phyloP scores from a whole-genome alignment of 1,140 invertebrate genomes.

The Leptonema lineaticorne region DNA sequence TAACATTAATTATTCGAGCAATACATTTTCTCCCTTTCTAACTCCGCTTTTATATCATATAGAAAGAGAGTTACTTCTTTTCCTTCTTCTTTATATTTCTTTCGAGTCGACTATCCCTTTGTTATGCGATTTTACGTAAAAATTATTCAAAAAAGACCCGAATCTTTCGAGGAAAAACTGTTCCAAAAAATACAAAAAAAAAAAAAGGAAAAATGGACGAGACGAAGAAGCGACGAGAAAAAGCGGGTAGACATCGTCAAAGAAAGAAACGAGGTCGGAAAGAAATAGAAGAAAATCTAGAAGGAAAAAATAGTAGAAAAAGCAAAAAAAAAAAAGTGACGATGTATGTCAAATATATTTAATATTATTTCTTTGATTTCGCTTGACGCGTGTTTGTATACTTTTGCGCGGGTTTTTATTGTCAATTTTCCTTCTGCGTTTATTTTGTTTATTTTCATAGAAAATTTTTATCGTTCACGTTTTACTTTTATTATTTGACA shows the following conservation, averaged over 20 bases:
- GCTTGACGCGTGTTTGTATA: conserved; percentile 16
- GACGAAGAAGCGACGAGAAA: not conserved
- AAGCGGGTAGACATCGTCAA: not conserved
- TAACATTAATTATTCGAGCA: conserved; percentile 15
- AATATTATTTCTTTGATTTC: conserved; percentile 17
- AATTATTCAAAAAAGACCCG: not conserved
- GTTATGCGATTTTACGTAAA: conserved; percentile 14
- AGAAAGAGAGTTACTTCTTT: conserved; percentile 8
- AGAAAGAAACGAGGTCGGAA: not conserved
- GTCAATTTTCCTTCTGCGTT: too few relatives aligned
- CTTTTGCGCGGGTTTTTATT: too few relatives aligned
- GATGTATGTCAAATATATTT: conserved; percentile 11
- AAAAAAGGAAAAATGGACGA: not conserved
- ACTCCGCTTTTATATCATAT: not conserved
- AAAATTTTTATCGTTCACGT: too few relatives aligned
- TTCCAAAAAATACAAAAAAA: not conserved
- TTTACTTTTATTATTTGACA: too few relatives aligned
- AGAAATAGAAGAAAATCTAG: not conserved
- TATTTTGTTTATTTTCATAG: too few relatives aligned
- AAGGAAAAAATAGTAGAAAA: not conserved
- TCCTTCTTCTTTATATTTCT: not conserved
- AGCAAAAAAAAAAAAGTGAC: not conserved
- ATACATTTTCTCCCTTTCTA: conserved; percentile 10
- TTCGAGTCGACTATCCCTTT: conserved; percentile 13
- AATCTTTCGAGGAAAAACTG: not conserved